phyloP scores from a whole-genome alignment of 2,888 invertebrate genomes.

The Leptinotarsa juncta region DNA sequence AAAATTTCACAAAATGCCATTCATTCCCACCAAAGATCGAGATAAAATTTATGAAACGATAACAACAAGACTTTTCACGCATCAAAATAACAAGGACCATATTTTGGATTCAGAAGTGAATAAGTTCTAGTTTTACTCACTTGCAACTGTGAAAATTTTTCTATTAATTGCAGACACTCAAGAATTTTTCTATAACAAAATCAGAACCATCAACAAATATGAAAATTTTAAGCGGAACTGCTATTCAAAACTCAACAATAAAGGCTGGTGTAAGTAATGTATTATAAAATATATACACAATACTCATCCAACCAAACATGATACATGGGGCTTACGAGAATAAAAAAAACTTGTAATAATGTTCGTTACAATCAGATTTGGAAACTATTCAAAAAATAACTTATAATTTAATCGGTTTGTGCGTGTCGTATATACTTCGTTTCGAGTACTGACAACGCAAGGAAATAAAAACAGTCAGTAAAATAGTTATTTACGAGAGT shows the following conservation, averaged over 20 bases:
- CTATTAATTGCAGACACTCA: background rate
- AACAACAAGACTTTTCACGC: constrained; percentile 12
- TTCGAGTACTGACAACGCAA: too few relatives aligned
- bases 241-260: constrained; percentile 10
- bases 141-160: background rate
- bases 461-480: too few relatives aligned
- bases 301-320: background rate
- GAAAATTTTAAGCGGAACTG: constrained; percentile 13
- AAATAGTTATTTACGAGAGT: too few relatives aligned
- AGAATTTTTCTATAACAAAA: background rate
- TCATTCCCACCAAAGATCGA: constrained; percentile 17
- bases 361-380: too few relatives aligned
- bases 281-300: background rate
- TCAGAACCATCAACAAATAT: constrained; percentile 1
- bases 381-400: too few relatives aligned
- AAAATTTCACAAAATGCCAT: constrained; percentile 21
- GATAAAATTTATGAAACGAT: constrained; percentile 18
- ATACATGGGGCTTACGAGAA: too few relatives aligned
- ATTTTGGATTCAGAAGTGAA: background rate
- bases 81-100: constrained; percentile 3
- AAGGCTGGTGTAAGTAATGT: background rate
- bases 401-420: too few relatives aligned
- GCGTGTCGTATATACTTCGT: too few relatives aligned
- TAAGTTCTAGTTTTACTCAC: background rate
- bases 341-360: too few relatives aligned